Evolutionary conservation across 2,797 vertebrate species (phyloP).

Genomic region (Stomatorhinus walkeri): DNA sequence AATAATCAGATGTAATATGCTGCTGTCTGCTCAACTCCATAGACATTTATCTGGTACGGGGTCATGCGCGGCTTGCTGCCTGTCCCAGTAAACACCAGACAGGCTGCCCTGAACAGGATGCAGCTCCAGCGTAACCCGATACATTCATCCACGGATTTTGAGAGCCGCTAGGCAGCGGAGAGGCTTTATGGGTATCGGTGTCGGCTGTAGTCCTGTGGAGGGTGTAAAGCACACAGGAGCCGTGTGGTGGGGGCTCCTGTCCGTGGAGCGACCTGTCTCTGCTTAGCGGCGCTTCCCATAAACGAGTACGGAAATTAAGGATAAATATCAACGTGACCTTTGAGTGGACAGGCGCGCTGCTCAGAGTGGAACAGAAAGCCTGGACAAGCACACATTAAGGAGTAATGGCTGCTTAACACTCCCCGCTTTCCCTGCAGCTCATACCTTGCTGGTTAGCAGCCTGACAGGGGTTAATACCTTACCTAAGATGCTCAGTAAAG

Average conservation of each 20-base stretch:
- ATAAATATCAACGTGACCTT: conserved; percentile 16
- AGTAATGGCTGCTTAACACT: background rate
- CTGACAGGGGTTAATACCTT: background rate
- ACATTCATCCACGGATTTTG: background rate
- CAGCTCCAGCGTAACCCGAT: background rate
- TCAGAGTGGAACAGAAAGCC: background rate
- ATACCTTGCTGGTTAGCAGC: background rate
- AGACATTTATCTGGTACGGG: background rate
- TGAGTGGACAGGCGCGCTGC: background rate
- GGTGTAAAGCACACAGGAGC: background rate
- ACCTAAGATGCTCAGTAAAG: background rate
- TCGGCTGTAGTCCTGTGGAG: background rate
- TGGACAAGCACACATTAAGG: background rate
- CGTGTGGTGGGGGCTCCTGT: background rate
- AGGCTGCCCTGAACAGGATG: background rate
- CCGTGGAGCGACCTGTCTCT: background rate
- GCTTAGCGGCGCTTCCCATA: background rate
- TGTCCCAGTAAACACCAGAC: background rate
- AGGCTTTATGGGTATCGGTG: background rate
- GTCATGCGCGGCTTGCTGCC: background rate
- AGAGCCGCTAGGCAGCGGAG: background rate
- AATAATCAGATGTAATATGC: background rate
- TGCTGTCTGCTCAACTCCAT: background rate
- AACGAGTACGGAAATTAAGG: conserved; percentile 8
- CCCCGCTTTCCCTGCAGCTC: background rate